Evolutionary conservation across 2,113 vertebrate species (phyloP), one percentile per base, ranked within the genome.

Genomic region (Anas platyrhynchos): DNA sequence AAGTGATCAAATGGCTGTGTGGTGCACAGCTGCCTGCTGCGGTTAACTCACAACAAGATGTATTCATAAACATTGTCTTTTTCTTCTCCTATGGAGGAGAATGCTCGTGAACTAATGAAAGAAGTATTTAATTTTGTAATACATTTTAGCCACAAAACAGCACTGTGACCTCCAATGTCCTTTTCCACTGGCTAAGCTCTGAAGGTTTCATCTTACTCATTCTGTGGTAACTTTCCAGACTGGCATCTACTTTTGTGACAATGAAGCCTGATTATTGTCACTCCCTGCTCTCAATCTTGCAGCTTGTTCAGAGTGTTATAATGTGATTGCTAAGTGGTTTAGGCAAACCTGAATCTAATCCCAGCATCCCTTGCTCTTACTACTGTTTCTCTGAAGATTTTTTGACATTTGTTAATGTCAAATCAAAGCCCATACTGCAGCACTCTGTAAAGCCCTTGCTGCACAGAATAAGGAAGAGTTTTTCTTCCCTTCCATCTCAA

Each of bases 301-400:
- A 85, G 61, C 65, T 95, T 90, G 22, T 58, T 91, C 27, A 61
- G 43, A 76, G 11, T 56, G 23, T 63, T 85, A 36, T 56, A 83
- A 50, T 55, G 17, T 67, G 50, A 80, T 80, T 91, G 52, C 78
- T 56, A 91, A 80, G 67, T 77, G 54, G 5, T 62, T 93, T 88
- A 87, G 63, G 36, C 36, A 88, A 95, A 96, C 59, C 31, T 89
- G 46, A 93, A 91, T 36, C 20, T 88, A 80, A 85, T 68, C 36
- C 5, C 26, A 65, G 15, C 32, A 48, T 59, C 52, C 10, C 72
- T 81, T 83, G n/a, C 38, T 54, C 27, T 76, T 54, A 26, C 11
- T 77, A 67, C 23, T 58, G 20, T 82, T 75, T 61, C 21, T 61
- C 69, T 87, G 69, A 93, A 87, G 82, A 66, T 76, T 75, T 84